phyloP scores from a whole-genome alignment of 2,888 invertebrate species.

The Limnephilus rhombicus region DNA sequence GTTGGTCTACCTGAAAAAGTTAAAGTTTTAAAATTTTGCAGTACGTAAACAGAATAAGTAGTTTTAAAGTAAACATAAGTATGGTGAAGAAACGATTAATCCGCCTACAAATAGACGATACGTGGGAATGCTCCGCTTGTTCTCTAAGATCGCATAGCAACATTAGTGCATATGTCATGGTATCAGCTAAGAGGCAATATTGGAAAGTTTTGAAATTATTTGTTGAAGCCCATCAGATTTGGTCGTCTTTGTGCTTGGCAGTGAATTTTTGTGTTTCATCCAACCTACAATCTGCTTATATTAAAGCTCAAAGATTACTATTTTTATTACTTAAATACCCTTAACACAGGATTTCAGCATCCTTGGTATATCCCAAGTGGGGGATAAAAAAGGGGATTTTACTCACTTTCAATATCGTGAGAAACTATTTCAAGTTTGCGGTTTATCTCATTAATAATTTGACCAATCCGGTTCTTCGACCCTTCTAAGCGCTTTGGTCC shows the following conservation, averaged over 20 bases:
- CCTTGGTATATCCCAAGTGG: neutral
- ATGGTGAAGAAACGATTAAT: neutral
- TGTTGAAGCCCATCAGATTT: neutral
- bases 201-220: neutral
- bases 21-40: neutral
- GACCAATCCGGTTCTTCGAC: neutral
- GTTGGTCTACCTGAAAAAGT: slow-evolving; percentile 40
- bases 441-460: slow-evolving; percentile 21
- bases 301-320: neutral
- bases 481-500: neutral
- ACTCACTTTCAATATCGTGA: neutral
- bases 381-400: neutral
- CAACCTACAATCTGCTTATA: neutral
- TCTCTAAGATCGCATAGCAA: neutral
- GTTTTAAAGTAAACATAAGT: no score
- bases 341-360: neutral
- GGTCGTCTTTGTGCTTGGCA: neutral
- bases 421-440: neutral
- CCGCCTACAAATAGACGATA: neutral
- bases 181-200: no score
- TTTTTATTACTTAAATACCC: neutral
- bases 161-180: no score
- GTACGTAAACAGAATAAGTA: no score
- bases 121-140: neutral
- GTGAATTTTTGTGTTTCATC: neutral